phyloP scores from a whole-genome alignment of 2,888 invertebrate genomes.

The Stegana nigrithorax region DNA sequence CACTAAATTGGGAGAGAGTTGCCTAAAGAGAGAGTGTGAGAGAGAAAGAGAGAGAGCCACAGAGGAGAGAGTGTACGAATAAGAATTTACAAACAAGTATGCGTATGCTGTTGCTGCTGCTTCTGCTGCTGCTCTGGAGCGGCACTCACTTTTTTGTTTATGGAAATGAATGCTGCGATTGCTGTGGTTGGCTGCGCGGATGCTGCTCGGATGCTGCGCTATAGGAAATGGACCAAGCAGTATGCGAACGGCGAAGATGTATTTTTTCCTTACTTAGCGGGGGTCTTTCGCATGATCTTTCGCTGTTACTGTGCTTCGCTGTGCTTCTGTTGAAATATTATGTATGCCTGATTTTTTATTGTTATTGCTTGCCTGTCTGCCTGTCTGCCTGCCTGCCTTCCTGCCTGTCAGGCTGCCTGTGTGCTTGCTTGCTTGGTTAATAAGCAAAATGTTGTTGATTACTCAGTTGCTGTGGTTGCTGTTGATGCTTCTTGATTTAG shows the following conservation, averaged over 20 bases:
- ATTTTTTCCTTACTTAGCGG: constrained; percentile 59
- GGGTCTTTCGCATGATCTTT: constrained; percentile 48
- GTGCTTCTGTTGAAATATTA: not conserved
- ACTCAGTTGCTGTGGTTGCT: not conserved
- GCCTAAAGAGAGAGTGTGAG: too few relatives aligned
- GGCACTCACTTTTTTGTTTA: too few relatives aligned
- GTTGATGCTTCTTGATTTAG: not conserved
- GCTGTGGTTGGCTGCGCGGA: constrained; percentile 28
- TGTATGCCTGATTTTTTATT: constrained; percentile 4
- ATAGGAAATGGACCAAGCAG: not conserved
- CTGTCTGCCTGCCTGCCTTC: not conserved
- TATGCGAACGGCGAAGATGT: constrained; percentile 34
- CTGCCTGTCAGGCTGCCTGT: not conserved
- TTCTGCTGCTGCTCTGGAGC: not conserved
- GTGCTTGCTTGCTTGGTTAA: not conserved
- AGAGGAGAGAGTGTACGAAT: too few relatives aligned
- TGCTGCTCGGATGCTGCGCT: not conserved
- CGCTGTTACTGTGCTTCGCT: not conserved
- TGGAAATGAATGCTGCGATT: constrained; percentile 22
- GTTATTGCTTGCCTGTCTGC: not conserved
- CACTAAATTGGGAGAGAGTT: too few relatives aligned
- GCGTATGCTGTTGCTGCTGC: not conserved
- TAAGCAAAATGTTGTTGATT: too few relatives aligned
- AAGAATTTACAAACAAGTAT: not conserved
- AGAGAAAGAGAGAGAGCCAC: not conserved